Evolutionary conservation across 2,113 vertebrate species (phyloP).

Genomic region (cat (Felis catus)): DNA sequence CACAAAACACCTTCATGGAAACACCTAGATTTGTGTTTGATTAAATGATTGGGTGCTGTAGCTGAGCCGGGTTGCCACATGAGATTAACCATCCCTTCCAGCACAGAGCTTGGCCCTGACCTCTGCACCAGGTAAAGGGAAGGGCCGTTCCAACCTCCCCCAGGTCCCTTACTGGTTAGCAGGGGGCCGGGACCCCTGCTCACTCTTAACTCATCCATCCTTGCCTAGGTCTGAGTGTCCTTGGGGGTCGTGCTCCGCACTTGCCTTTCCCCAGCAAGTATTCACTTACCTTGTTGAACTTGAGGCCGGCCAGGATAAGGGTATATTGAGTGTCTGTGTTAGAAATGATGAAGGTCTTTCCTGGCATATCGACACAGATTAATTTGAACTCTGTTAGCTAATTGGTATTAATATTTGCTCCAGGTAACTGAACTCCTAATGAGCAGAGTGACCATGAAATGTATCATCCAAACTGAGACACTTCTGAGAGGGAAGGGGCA

Average conservation of each 20-base stretch:
- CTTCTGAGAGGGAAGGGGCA: background rate
- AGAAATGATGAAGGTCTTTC: background rate
- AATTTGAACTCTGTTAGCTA: background rate
- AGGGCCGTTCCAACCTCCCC: background rate
- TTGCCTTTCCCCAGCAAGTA: background rate
- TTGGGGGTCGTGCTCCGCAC: too few relatives aligned
- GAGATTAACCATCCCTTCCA: background rate
- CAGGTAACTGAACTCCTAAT: background rate
- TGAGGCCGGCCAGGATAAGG: background rate
- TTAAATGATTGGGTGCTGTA: background rate
- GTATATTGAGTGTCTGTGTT: background rate
- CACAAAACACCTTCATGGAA: background rate
- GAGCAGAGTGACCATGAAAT: background rate
- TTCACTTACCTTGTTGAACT: background rate
- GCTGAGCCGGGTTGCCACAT: background rate
- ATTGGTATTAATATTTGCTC: slow-evolving; percentile 47
- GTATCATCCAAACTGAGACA: background rate
- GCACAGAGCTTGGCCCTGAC: background rate
- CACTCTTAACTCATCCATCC: background rate
- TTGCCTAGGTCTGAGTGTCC: background rate
- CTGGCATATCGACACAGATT: background rate
- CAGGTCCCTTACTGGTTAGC: background rate
- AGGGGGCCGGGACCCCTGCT: background rate
- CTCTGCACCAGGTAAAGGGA: background rate
- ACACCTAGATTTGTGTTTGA: background rate